Conservation (phyloP, 1,140 invertebrate genomes). For the Amyelois transitella region DNA sequence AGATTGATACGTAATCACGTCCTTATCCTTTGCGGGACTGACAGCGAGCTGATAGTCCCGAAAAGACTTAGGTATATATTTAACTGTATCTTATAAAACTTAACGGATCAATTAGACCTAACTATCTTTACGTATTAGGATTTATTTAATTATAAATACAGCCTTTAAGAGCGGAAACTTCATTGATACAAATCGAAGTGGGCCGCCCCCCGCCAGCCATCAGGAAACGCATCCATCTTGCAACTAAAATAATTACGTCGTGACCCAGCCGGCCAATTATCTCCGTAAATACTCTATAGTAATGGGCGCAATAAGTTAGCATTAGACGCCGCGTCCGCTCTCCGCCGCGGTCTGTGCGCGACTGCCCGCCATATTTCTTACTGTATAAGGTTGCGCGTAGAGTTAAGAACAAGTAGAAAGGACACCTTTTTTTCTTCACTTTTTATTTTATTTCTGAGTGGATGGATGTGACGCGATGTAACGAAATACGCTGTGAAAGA, state of each 20-base stretch:
- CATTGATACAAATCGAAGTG: neutral
- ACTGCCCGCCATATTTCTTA: slow-evolving; percentile 40
- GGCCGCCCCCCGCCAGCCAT: slow-evolving; percentile 14
- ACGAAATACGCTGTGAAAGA: too few species aligned
- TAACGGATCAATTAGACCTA: too few species aligned
- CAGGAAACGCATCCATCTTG: slow-evolving; percentile 23
- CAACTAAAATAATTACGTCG: slow-evolving; percentile 14
- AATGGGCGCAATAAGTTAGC: slow-evolving; percentile 27
- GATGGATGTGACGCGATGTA: too few species aligned
- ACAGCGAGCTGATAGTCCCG: too few species aligned
- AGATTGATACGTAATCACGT: too few species aligned
- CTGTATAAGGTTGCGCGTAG: slow-evolving; percentile 26
- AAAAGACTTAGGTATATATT: too few species aligned
- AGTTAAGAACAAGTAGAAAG: neutral
- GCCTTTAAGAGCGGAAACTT: neutral
- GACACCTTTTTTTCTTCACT: too few species aligned
- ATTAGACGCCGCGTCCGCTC: slow-evolving; percentile 27
- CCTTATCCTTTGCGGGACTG: too few species aligned
- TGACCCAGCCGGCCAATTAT: slow-evolving; percentile 31
- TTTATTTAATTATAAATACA: slow-evolving; percentile 3
- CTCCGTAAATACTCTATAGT: slow-evolving; percentile 18
- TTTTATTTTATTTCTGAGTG: too few species aligned
- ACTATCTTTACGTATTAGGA: too few species aligned
- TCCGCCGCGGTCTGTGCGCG: slow-evolving; percentile 9
- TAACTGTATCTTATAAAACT: too few species aligned